Evolutionary conservation across 1,140 invertebrate genomes (phyloP), one percentile per base, ranked within the genome.

Genomic region (Drosophila quadrilineata): DNA sequence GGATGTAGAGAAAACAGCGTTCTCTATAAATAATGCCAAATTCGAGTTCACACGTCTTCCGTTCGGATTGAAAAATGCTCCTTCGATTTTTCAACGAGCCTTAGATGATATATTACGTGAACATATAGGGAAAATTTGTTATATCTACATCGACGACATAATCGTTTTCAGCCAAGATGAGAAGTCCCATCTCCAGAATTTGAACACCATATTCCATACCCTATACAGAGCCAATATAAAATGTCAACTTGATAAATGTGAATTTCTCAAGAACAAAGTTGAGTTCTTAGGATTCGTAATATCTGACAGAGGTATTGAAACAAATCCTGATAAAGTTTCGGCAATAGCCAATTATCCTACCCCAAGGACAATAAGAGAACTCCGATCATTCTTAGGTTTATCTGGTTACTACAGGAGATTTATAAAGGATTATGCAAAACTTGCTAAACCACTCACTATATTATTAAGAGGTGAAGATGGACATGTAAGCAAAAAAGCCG

Each of bases 321-420:
- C 65, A 12, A 70, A 80, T 35, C 64, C 49, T 3, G 35, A 19
- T n/a, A 75, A 71, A 64, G 56, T 69, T 3, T 41, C 68, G 40
- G 65, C 62, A 14, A 50, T 88, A 12, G 8, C 21, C 12, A 59
- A 82, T 21, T 77, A 63, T 40, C 64, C 71, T 6, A 21, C 28
- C 24, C 91, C 75, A 9, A 76, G 19, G 6, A 71, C 65, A 57
- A 14, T 64, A 28, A 67, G 69, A 40, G 67, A 85, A 38, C 21
- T 75, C 2, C 56, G 71, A n/a, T n/a, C n/a, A n/a, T n/a, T n/a
- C n/a, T n/a, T n/a, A n/a, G n/a, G n/a, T n/a, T n/a, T n/a, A n/a
- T n/a, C n/a, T n/a, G n/a, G n/a, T n/a, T n/a, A n/a, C n/a, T n/a
- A n/a, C n/a, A n/a, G n/a, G n/a, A n/a, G 26, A 46, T 29, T 46